A percentile compares a stretch with the other conserved stretches of the same genome.
Conservation (phyloP, 2,113 vertebrate genomes). For the Cyprinodon tularosa region DNA sequence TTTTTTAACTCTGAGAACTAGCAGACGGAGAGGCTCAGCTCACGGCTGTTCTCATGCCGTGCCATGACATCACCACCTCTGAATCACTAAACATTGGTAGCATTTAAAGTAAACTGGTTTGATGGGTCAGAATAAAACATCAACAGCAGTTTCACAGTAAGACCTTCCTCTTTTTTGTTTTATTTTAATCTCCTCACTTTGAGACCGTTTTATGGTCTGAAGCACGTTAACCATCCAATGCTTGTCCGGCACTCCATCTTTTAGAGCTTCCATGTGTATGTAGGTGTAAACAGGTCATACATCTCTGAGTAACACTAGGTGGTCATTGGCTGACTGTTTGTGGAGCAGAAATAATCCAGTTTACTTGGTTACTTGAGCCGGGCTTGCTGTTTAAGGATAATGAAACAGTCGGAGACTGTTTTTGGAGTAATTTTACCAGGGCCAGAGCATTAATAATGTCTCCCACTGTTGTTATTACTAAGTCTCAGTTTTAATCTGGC, state of each 20-base stretch:
- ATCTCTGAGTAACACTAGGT: conserved; percentile 32
- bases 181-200: conserved; percentile 45
- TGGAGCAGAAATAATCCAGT: conserved; percentile 32
- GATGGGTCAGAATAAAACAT: conserved; percentile 12
- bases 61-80: conserved; percentile 40
- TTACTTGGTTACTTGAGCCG: conserved; percentile 55
- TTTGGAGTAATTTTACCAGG: conserved; percentile 40
- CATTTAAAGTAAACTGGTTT: conserved; percentile 18
- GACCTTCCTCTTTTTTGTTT: conserved; percentile 51
- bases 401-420: conserved; percentile 38
- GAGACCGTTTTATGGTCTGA: conserved; percentile 31
- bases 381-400: conserved; percentile 31
- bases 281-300: neutral
- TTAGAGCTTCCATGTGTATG: neutral
- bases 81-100: conserved; percentile 2
- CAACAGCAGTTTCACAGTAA: neutral
- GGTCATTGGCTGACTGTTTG: conserved; percentile 30
- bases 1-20: conserved; percentile 52
- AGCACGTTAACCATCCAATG: conserved; percentile 14
- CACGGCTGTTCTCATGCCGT: conserved; percentile 32
- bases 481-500: neutral
- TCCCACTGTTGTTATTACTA: conserved; percentile 15
- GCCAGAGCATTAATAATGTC: conserved; percentile 18
- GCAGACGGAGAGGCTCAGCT: neutral
- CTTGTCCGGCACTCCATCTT: conserved; percentile 3